Percentiles rank a stretch among this genome's conserved stretches.
phyloP scores from a whole-genome alignment of 2,113 vertebrate species.

The Apteryx owenii region DNA sequence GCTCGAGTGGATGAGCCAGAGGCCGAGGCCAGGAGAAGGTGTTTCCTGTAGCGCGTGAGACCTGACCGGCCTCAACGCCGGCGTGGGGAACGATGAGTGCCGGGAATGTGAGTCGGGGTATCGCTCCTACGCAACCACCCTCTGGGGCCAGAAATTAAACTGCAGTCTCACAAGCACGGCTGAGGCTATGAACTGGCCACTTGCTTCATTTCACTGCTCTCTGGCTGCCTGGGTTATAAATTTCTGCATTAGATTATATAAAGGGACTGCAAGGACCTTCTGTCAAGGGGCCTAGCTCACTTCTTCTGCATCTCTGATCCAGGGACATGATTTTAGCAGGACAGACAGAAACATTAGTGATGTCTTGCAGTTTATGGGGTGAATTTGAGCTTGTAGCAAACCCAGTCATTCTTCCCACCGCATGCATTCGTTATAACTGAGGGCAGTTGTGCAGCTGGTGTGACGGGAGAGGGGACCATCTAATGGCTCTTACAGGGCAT shows the following conservation, averaged over 20 bases:
- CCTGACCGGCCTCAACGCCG: neutral
- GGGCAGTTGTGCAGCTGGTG: constrained; percentile 1
- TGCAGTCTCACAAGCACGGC: neutral
- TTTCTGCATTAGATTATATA: constrained; percentile 5
- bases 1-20: neutral
- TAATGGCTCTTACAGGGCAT: constrained; percentile 1
- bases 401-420: constrained; percentile 7
- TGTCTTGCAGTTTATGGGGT: constrained; percentile 36
- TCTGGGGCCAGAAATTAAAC: neutral
- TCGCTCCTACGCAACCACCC: neutral
- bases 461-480: neutral
- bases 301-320: constrained; percentile 25
- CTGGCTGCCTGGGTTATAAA: constrained; percentile 32
- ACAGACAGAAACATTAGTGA: constrained; percentile 37
- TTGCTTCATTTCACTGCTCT: neutral
- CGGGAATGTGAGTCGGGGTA: neutral
- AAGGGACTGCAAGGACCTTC: neutral
- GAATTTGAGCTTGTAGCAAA: constrained; percentile 59
- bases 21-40: neutral
- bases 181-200: neutral
- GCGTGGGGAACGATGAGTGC: neutral
- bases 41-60: neutral
- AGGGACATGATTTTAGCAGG: neutral
- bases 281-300: neutral
- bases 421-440: neutral